Conservation (phyloP, 23 tunicate species). For the Styela clava region DNA sequence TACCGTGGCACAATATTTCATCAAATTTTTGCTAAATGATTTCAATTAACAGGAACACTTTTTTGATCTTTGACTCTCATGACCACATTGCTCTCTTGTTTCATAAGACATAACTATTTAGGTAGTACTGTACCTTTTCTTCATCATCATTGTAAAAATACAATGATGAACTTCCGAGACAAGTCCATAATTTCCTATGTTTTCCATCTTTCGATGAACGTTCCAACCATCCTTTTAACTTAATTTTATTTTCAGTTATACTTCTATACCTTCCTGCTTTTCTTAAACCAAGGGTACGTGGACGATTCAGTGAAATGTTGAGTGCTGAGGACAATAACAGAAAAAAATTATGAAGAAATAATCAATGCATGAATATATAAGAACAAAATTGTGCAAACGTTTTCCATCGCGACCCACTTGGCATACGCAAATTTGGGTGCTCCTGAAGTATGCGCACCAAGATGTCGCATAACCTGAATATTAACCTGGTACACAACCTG, state of each 20-base stretch:
- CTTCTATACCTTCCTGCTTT: slow-evolving; percentile 32
- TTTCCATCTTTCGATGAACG: slow-evolving; percentile 26
- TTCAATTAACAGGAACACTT: too few relatives aligned
- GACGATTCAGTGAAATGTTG: slow-evolving; percentile 20
- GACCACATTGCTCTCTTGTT: too few relatives aligned
- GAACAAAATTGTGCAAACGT: neutral
- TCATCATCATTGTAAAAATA: slow-evolving; percentile 27
- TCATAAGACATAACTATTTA: too few relatives aligned
- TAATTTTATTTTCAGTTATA: slow-evolving; percentile 11
- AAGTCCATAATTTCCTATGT: slow-evolving; percentile 14
- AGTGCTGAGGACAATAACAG: neutral
- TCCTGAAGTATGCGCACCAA: too few relatives aligned
- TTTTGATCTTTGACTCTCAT: too few relatives aligned
- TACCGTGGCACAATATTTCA: too few relatives aligned
- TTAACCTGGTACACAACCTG: too few relatives aligned
- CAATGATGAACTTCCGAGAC: slow-evolving; percentile 22
- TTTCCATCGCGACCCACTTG: too few relatives aligned
- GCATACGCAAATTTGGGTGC: neutral
- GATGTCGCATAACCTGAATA: too few relatives aligned
- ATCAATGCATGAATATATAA: neutral
- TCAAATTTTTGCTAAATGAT: too few relatives aligned
- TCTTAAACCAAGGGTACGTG: slow-evolving; percentile 17
- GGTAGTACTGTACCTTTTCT: slow-evolving; percentile 22
- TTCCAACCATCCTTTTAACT: slow-evolving; percentile 22
- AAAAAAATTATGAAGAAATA: neutral